Percentiles rank a stretch among this genome's conserved stretches.
Conservation (phyloP, 92 coral and sea anemone genomes). For the Zoanthus gigantus region DNA sequence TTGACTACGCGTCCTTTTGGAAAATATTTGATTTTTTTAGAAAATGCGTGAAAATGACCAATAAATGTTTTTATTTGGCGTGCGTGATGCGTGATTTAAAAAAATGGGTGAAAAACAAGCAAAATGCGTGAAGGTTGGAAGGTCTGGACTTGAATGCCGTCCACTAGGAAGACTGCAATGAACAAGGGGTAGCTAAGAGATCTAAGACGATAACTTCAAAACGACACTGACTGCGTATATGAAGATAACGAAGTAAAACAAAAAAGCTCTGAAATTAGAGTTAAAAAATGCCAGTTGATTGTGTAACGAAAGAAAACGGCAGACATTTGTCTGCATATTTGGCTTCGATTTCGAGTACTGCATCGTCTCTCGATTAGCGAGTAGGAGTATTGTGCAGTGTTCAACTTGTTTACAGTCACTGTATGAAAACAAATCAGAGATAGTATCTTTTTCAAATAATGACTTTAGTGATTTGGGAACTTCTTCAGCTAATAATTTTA, state of each 20-base stretch:
- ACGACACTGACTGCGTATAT: background rate
- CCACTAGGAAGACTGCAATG: slow-evolving; percentile 69
- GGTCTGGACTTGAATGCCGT: slow-evolving; percentile 38
- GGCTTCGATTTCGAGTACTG: slow-evolving; percentile 23
- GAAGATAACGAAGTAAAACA: slow-evolving; percentile 7
- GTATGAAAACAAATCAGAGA: slow-evolving; percentile 9
- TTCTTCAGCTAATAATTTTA: background rate
- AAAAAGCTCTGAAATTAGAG: background rate
- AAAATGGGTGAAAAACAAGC: no score
- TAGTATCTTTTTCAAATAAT: slow-evolving; percentile 7
- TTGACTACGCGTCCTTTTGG: no score
- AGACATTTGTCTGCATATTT: background rate
- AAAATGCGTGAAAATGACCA: no score
- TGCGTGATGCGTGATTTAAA: no score
- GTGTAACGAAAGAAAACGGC: background rate
- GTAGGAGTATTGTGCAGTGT: slow-evolving; percentile 3
- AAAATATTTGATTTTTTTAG: no score
- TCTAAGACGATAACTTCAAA: background rate
- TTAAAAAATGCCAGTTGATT: background rate
- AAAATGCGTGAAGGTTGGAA: no score
- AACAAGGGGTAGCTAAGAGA: slow-evolving; percentile 59
- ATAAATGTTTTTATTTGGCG: background rate
- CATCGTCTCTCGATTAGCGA: background rate
- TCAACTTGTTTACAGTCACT: slow-evolving; percentile 42
- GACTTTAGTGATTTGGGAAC: background rate